These are phyloP conservation scores for Ceratina japonica DNA, from an alignment of 1,140 invertebrate species.

Conservation along the genomic window DNA sequence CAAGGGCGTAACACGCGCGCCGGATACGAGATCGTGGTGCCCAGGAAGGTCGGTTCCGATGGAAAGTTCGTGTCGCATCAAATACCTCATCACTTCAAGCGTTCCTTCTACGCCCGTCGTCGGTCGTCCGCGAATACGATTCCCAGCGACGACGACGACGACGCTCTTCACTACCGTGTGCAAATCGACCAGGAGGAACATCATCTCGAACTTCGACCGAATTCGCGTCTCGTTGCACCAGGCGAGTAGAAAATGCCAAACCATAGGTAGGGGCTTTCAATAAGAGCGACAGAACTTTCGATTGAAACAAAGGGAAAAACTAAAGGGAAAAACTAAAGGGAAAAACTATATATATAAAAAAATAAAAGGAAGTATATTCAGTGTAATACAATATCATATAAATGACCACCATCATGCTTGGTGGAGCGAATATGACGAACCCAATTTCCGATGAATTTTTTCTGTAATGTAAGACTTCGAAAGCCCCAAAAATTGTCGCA, in stretches of 20 bases:
- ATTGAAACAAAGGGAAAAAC: no score
- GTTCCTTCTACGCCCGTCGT: constrained; percentile 51
- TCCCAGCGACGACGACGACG: constrained; percentile 19
- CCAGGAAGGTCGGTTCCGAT: constrained; percentile 69
- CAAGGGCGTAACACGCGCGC: constrained; percentile 56
- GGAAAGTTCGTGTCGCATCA: constrained; percentile 72
- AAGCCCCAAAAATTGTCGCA: no score
- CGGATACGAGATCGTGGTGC: constrained; percentile 70
- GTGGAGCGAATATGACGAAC: no score
- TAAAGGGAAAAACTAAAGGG: no score
- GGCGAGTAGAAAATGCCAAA: constrained; percentile 14
- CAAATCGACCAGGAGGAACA: constrained; percentile 69
- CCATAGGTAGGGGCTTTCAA: not conserved
- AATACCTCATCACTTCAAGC: constrained; percentile 68
- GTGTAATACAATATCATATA: no score
- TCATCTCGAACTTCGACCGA: constrained; percentile 74
- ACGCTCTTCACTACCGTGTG: constrained; percentile 74
- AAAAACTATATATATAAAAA: no score
- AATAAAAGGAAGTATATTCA: no score
- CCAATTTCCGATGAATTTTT: no score
- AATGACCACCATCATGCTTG: no score
- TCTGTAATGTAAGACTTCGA: no score
- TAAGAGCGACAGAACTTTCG: not conserved
- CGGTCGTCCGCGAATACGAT: constrained; percentile 38
- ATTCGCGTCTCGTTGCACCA: constrained; percentile 65